These are phyloP conservation scores for Rhabdomys pumilio DNA, from an alignment of 2,797 vertebrate genomes.

Conservation along the genomic window DNA sequence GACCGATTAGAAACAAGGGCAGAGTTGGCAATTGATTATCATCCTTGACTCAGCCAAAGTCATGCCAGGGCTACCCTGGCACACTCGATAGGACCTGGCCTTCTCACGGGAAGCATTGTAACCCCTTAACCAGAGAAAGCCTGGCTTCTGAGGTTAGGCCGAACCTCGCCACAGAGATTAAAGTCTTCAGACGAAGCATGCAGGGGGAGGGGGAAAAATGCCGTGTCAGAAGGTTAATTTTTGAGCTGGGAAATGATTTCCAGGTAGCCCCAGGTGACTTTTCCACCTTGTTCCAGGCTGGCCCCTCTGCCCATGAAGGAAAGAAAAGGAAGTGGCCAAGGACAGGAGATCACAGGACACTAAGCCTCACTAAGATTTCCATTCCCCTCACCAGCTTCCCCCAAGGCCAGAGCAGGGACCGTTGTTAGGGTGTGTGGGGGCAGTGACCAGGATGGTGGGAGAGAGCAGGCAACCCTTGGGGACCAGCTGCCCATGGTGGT, in stretches of 20 bases:
- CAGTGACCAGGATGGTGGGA: neutral
- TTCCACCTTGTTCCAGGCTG: neutral
- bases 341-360: neutral
- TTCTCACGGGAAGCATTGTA: constrained; percentile 42
- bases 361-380: accelerated
- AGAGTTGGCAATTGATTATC: neutral
- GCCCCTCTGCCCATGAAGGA: neutral
- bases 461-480: neutral
- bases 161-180: constrained; percentile 70
- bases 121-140: neutral
- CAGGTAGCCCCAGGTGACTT: constrained; percentile 46
- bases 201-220: constrained; percentile 55
- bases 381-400: neutral
- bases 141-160: neutral
- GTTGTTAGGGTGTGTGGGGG: neutral
- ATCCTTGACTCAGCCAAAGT: neutral
- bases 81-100: neutral
- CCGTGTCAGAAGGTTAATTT: constrained; percentile 80
- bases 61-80: neutral
- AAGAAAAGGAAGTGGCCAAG: neutral
- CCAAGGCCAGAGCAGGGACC: neutral
- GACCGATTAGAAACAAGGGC: neutral
- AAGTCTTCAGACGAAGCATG: constrained; percentile 64
- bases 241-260: constrained; percentile 80
- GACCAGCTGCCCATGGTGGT: neutral